Evolutionary conservation across 2,888 invertebrate genomes (phyloP), one percentile per base, ranked within the genome.

Genomic region (Dasypogon diadema): DNA sequence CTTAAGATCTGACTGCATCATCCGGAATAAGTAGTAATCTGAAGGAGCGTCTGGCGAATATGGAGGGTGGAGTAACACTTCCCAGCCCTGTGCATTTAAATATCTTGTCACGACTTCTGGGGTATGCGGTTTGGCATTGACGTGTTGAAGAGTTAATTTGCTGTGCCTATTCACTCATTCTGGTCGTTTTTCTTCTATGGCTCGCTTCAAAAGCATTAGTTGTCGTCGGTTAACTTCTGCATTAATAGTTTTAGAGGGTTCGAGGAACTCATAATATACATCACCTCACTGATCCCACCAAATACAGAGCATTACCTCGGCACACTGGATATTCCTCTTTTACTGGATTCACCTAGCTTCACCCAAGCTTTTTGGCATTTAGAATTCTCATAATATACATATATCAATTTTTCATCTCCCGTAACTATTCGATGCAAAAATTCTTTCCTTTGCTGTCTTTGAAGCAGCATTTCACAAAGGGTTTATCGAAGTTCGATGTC

Each of bases 231-330:
- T 22, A 10, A 55, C 2, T 22, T 18, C 55, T 2, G 22, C 55
- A 55, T 21, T 55, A 55, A 55, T 21, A 24, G 55, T 22, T 22
- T 55, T 24, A 55, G 55, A 51, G 8, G 1, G 34, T 30, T 1
- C 10, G 6, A 0, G 34, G 2, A 42, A 12, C 42, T 42, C 10
- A 42, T 42, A 3, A 42, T 42, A 42, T 6, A 30, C 10, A 30
- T 12, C 42, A 42, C 2, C 42, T 42, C n/a, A 12, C 42, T 12
- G 8, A 42, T 75, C 68, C 75, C 34, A 75, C 75, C 75, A 75
- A 18, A 54, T 75, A 70, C 54, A 78, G 4, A 80, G 79, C 75
- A 80, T 54, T 6, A 79, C 48, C 46, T 79, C 80, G n/a, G 22
- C 46, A 24, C 77, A 78, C 75, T 80, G 78, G 68, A 42, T 42